Conservation (phyloP, 2,113 vertebrate genomes). For the Strix aluco region DNA sequence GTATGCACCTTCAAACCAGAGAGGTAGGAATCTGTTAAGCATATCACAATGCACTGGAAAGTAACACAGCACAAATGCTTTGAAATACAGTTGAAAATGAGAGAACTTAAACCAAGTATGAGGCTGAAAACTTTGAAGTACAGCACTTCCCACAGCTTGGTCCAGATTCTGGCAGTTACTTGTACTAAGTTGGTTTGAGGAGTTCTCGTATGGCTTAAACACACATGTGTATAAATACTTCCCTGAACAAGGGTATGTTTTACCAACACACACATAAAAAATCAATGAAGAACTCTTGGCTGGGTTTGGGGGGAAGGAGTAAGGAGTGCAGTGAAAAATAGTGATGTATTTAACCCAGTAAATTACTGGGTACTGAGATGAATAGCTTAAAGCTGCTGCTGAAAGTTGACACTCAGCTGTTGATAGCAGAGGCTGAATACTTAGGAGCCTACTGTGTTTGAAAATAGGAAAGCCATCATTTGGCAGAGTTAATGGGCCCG, state of each 20-base stretch:
- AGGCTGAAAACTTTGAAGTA: neutral
- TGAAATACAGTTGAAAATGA: neutral
- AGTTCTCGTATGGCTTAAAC: neutral
- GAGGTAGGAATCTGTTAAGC: neutral
- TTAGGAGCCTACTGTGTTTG: neutral
- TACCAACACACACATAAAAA: neutral
- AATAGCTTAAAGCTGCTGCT: neutral
- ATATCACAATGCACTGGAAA: neutral
- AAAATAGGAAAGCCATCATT: neutral
- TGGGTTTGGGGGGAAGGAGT: neutral
- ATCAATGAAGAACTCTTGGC: neutral
- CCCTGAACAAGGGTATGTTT: neutral
- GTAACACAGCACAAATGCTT: neutral
- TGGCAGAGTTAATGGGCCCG: neutral
- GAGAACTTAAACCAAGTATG: neutral
- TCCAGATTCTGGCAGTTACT: neutral
- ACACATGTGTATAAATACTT: neutral
- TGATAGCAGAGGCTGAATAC: neutral
- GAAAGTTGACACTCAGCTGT: neutral
- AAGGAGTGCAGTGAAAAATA: neutral
- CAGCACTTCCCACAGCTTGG: neutral
- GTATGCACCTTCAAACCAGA: constrained; percentile 32
- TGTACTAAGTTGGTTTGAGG: neutral
- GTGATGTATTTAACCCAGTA: neutral
- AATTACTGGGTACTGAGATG: neutral